Evolutionary conservation across 1,140 invertebrate genomes (phyloP).

Genomic region (Microplitis demolitor): DNA sequence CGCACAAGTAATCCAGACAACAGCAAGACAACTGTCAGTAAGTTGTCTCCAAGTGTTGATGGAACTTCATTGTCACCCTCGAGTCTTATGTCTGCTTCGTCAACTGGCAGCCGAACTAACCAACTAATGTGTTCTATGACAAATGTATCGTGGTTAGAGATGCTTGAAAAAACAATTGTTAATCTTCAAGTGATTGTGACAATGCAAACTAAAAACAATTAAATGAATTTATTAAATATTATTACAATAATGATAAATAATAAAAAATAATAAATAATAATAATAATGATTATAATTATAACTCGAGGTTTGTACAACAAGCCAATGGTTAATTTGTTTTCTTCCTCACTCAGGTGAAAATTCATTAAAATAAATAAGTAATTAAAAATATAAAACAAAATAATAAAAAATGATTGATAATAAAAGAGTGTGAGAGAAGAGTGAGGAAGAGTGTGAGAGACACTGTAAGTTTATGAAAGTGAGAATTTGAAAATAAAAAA

Average conservation of each 20-base stretch:
- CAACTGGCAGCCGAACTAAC: constrained; percentile 44
- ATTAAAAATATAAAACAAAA: no score
- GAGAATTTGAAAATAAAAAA: background rate
- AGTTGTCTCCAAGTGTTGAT: constrained; percentile 6
- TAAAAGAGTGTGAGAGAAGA: no score
- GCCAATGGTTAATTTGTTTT: no score
- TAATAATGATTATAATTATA: background rate
- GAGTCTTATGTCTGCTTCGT: constrained; percentile 32
- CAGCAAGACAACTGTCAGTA: background rate
- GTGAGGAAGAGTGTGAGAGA: background rate
- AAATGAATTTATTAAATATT: constrained; percentile 14
- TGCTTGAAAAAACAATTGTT: constrained; percentile 57
- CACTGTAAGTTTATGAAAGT: background rate
- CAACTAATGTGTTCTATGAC: constrained; percentile 48
- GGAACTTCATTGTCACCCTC: constrained; percentile 19
- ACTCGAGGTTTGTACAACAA: background rate
- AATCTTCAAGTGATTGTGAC: constrained; percentile 56
- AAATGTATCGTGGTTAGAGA: constrained; percentile 56
- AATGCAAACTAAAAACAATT: constrained; percentile 53
- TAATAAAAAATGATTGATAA: no score
- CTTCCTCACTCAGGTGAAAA: no score
- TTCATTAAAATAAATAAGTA: no score
- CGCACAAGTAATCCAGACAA: constrained; percentile 19
- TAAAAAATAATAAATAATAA: background rate
- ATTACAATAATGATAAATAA: background rate